A percentile compares a stretch with the other conserved stretches of the same genome.
Conservation (phyloP, 2,888 invertebrate genomes). For the Rhyacophila evoluta region DNA sequence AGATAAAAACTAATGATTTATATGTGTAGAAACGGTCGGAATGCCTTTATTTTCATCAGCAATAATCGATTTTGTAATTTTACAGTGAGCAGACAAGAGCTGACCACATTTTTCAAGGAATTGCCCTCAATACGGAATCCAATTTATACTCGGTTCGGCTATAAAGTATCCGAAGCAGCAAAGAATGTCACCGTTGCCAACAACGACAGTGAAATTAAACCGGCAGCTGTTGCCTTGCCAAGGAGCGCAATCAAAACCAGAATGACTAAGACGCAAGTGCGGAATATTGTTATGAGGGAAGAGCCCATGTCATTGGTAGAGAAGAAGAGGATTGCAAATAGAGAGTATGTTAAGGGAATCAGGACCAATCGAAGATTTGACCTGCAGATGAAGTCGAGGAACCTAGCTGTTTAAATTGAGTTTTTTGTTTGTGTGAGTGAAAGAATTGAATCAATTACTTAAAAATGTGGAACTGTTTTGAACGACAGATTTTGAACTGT, state of each 20-base stretch:
- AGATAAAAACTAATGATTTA: too few relatives aligned
- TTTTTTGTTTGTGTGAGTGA: too few relatives aligned
- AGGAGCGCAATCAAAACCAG: constrained; percentile 21
- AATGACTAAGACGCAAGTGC: constrained; percentile 31
- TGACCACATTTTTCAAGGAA: background rate
- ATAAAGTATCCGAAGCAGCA: background rate
- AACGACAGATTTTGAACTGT: too few relatives aligned
- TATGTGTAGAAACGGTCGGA: too few relatives aligned
- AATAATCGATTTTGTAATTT: background rate
- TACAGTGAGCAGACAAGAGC: background rate
- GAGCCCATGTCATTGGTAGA: constrained; percentile 59
- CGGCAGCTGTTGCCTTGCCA: background rate
- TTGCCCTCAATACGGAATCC: background rate
- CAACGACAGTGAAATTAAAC: background rate
- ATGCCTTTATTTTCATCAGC: too few relatives aligned
- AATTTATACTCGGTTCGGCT: constrained; percentile 65
- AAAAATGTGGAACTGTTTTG: too few relatives aligned
- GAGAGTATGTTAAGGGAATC: constrained; percentile 73
- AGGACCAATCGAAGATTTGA: constrained; percentile 80
- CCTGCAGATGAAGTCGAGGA: constrained; percentile 77
- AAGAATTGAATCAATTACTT: too few relatives aligned
- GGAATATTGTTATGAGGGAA: constrained; percentile 59
- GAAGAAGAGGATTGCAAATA: constrained; percentile 63
- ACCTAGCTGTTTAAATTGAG: constrained; percentile 57
- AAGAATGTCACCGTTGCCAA: background rate